Conservation (phyloP, 2,888 invertebrate genomes). For the Polydrusus pterygomalis region DNA sequence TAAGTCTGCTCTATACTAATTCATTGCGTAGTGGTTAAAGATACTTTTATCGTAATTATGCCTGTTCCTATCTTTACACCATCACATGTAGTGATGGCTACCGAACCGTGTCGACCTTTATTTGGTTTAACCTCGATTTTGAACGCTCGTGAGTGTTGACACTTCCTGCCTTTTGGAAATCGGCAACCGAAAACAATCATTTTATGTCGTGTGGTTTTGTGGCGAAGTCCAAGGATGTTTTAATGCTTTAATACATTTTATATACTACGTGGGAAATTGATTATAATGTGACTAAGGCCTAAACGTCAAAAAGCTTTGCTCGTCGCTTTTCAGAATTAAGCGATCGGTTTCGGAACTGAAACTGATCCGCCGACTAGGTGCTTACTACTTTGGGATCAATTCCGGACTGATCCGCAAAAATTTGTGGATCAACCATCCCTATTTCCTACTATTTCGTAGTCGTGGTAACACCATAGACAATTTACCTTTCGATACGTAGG, state of each 20-base stretch:
- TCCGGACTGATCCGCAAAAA: too few species aligned
- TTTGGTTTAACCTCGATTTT: conserved; percentile 25
- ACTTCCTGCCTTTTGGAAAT: conserved; percentile 32
- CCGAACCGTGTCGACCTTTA: conserved; percentile 23
- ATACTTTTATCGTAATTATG: conserved; percentile 1
- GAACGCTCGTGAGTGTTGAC: conserved; percentile 21
- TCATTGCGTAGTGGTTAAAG: not conserved
- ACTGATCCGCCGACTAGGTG: too few species aligned
- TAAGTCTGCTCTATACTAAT: too few species aligned
- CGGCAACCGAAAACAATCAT: conserved; percentile 7
- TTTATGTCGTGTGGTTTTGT: conserved; percentile 24
- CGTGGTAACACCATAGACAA: too few species aligned
- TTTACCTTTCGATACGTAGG: too few species aligned
- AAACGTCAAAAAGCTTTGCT: too few species aligned
- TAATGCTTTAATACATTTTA: not conserved
- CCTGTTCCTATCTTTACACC: conserved; percentile 3
- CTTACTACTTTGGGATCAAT: too few species aligned
- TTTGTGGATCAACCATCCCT: too few species aligned
- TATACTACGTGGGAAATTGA: not conserved
- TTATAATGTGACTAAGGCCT: too few species aligned
- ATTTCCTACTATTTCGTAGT: too few species aligned
- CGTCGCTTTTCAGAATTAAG: too few species aligned
- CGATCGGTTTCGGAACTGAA: too few species aligned
- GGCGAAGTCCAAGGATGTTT: conserved; percentile 34
- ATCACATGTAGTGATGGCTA: not conserved